Percentiles rank a stretch among this genome's conserved stretches.
Evolutionary conservation across 2,888 invertebrate species (phyloP).

Genomic region (Megaustenia siamemsis): DNA sequence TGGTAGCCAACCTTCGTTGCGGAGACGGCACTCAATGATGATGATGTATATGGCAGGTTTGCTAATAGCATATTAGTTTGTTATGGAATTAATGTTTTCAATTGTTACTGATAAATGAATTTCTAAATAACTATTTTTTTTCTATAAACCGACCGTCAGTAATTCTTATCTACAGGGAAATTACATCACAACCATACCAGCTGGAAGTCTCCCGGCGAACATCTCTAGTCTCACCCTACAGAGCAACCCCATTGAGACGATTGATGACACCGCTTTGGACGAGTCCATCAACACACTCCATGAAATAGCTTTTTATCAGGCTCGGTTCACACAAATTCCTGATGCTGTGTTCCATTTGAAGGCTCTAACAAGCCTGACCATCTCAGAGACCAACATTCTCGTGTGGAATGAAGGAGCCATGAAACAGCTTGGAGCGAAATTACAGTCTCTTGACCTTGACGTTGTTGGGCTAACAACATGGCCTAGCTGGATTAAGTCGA

Average conservation of each 20-base stretch:
- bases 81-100: no score
- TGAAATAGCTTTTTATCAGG: not conserved
- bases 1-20: no score
- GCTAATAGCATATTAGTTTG: no score
- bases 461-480: not conserved
- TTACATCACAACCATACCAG: not conserved
- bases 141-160: no score
- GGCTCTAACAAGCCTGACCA: not conserved
- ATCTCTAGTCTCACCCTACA: not conserved
- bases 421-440: not conserved
- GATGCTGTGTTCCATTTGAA: not conserved
- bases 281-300: not conserved
- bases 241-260: not conserved
- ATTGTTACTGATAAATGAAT: no score
- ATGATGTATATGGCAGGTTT: no score
- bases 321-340: not conserved
- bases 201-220: not conserved
- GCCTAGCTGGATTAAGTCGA: conserved; percentile 6
- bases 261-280: not conserved
- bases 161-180: not conserved
- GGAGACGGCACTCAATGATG: no score
- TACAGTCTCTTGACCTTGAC: not conserved
- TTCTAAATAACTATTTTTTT: no score
- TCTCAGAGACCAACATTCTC: not conserved
- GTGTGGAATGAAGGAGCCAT: conserved; percentile 3